phyloP scores from a whole-genome alignment of 2,888 invertebrate genomes.

The Eristalinus sepulchralis region DNA sequence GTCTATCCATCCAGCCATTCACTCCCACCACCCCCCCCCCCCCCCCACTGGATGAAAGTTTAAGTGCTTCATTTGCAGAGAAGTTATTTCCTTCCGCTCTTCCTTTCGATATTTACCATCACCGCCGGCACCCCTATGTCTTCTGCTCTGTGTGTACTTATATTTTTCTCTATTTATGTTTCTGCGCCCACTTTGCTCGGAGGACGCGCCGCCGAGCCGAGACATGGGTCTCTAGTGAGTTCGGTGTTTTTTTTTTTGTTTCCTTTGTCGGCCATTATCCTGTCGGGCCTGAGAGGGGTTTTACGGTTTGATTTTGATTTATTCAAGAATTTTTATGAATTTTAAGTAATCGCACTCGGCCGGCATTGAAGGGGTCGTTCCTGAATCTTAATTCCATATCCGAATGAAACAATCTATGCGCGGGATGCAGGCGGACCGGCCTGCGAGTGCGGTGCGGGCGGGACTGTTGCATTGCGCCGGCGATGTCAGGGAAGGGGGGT shows the following conservation, averaged over 20 bases:
- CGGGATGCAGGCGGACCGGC: too few species aligned
- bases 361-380: neutral
- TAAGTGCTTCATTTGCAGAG: constrained; percentile 64
- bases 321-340: constrained; percentile 63
- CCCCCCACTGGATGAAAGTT: constrained; percentile 61
- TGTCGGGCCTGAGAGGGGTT: constrained; percentile 39
- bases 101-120: constrained; percentile 58
- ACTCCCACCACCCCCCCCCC: constrained; percentile 25
- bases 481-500: neutral
- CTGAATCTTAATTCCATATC: constrained; percentile 45
- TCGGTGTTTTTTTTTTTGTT: neutral
- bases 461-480: neutral
- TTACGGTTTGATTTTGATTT: constrained; percentile 68
- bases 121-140: constrained; percentile 23
- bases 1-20: constrained; percentile 7
- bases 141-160: constrained; percentile 17
- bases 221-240: neutral
- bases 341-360: constrained; percentile 43
- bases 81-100: constrained; percentile 60
- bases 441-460: neutral
- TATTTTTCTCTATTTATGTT: constrained; percentile 61
- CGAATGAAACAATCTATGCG: constrained; percentile 9
- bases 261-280: constrained; percentile 32
- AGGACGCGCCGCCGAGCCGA: neutral
- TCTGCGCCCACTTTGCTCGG: constrained; percentile 3